Evolutionary conservation across 2,797 vertebrate genomes (phyloP), one percentile per base, ranked within the genome.

Genomic region (Micromesistius poutassou): DNA sequence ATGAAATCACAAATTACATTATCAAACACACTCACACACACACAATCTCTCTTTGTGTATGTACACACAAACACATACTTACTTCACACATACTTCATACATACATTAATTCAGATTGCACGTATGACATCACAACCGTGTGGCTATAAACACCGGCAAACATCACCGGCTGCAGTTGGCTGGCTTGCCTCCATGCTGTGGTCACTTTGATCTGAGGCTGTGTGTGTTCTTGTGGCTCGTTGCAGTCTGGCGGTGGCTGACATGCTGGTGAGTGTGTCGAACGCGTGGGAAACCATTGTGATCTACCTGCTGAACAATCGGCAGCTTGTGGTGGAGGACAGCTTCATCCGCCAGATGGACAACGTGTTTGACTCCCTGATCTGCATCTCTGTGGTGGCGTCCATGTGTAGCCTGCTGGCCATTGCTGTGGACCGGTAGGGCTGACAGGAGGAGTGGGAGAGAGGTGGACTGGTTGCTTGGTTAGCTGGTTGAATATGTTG

Each of bases 321-420:
- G 0, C 95, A 97, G 68, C 93, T 95, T 71, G 90, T 95, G 16
- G 95, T 95, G 0, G 93, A 95, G 30, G 96, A 97, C 82, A 92
- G 95, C 84, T 95, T 97, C 84, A 96, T 97, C 28, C 93, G 96
- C 83, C 96, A 95, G 73, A 96, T 99, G 92, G 97, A 99, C 87
- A 99, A 98, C 19, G 93, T 98, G 74, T 96, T 98, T 33, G 98
- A 99, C 89, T 99, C 97, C 3, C 95, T 99, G 89, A 99, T 99
- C 91, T 99, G 98, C 85, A 98, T 97, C 90, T 99, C 98, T 50
- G 92, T 99, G 35, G 96, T 98, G 12, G 98, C 97, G 0, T 99
- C 97, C 0, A 98, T 99, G 93, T 99, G 97, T 86, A 98, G 97
- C 85, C 92, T 99, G 75, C 93, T 99, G 74, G 96, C 97, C 62